Evolutionary conservation across 2,888 invertebrate genomes (phyloP).

Genomic region (Apomyelois bistriatella): DNA sequence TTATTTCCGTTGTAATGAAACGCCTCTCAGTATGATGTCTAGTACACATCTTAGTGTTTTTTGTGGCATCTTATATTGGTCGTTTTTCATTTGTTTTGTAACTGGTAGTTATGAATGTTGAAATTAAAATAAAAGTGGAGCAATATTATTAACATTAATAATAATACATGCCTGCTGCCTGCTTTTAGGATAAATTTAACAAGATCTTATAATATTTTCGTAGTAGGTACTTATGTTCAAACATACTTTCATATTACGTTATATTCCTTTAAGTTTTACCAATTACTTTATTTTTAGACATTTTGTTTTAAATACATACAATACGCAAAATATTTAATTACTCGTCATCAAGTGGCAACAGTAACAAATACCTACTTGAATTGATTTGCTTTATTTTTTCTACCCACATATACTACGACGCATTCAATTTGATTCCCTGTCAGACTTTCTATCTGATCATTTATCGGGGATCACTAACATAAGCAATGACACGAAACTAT

Average conservation of each 20-base stretch:
- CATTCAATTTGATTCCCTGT: slow-evolving; percentile 63
- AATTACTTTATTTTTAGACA: no score
- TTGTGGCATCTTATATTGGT: slow-evolving; percentile 59
- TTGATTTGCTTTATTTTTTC: slow-evolving; percentile 28
- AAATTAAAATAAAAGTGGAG: slow-evolving; percentile 36
- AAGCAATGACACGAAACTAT: slow-evolving; percentile 77
- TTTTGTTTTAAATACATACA: no score
- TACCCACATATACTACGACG: slow-evolving; percentile 55
- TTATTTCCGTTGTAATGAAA: slow-evolving; percentile 75
- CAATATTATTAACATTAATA: no score
- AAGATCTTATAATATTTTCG: no score
- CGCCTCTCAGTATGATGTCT: slow-evolving; percentile 68
- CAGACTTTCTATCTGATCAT: slow-evolving; percentile 73
- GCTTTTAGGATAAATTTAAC: no score
- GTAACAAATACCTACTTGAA: no score
- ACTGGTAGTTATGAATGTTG: slow-evolving; percentile 63
- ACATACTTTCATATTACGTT: no score
- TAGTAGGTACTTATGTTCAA: no score
- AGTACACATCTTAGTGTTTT: slow-evolving; percentile 65
- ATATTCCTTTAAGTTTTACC: no score
- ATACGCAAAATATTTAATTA: neutral
- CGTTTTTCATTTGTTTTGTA: slow-evolving; percentile 72
- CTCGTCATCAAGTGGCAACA: neutral
- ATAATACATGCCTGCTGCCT: no score
- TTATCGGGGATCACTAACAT: slow-evolving; percentile 75